These are phyloP conservation scores for Paramuricea clavata DNA, from an alignment of 92 coral and sea anemone genomes.

Conservation along the genomic window DNA sequence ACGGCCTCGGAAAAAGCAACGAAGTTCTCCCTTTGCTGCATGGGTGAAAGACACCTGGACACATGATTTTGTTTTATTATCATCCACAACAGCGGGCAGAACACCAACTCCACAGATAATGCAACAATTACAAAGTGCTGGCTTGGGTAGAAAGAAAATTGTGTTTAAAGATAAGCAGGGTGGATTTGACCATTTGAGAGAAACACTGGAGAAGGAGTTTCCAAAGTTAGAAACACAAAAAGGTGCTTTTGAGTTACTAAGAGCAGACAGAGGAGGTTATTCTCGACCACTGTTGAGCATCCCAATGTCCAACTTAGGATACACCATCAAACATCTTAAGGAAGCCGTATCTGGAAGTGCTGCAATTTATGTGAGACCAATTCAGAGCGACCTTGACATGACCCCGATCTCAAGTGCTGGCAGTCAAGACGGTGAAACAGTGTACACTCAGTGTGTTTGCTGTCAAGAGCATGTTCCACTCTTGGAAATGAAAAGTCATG, in stretches of 20 bases:
- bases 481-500: too few species aligned
- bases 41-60: constrained; percentile 66
- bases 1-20: constrained; percentile 30
- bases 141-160: constrained; percentile 55
- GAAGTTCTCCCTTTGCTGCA: too few species aligned
- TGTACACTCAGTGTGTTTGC: constrained; percentile 30
- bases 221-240: constrained; percentile 68
- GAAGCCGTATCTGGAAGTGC: constrained; percentile 30
- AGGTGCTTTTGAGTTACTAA: constrained; percentile 68
- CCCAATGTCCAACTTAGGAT: background rate
- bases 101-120: constrained; percentile 39
- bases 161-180: constrained; percentile 56
- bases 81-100: constrained; percentile 51
- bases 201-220: constrained; percentile 25
- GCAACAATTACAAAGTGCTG: constrained; percentile 51
- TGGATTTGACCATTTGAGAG: constrained; percentile 42
- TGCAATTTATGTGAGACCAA: constrained; percentile 20
- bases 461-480: background rate
- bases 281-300: constrained; percentile 26
- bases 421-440: constrained; percentile 5
- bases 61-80: constrained; percentile 54
- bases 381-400: constrained; percentile 26
- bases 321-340: constrained; percentile 5
- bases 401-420: background rate
- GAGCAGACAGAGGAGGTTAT: constrained; percentile 67